Base-by-base conservation (phyloP, 2,797 vertebrate species). In the Gephyroberyx darwinii region DNA sequence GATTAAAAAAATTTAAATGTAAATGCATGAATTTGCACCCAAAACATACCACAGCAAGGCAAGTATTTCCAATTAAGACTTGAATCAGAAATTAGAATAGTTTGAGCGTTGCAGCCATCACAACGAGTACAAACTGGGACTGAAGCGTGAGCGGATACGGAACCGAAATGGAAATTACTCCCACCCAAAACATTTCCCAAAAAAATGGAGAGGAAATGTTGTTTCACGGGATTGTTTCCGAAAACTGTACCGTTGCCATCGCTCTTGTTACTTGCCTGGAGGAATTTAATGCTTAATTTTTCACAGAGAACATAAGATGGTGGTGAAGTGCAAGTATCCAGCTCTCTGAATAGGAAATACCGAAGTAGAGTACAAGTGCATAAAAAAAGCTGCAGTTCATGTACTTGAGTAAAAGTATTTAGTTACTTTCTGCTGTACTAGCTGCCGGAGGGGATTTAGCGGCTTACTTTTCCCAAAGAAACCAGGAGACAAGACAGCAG, bases 231-330 rank as follows among this genome's bases (percentile, higher is more conserved):
- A 53, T 12, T 71, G n/a, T 65, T 48, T 53, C 54, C 5, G 74
- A 45, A 22, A 62, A 69, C 60, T 53, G 31, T 61, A 64, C 64
- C 31, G 52, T 13, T 60, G 30, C 50, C 48, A 65, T 62, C 52
- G 33, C 48, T 48, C 64, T 60, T 62, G 60, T 86, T 71, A 65
- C 66, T 26, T 64, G 71, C 71, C 63, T 53, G 31, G 35, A 64
- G 45, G 77, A 65, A 75, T 80, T 83, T 69, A 69, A 64, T 72
- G 59, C 41, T 63, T 71, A 52, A 39, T 37, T 71, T 72, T 80
- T 75, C 62, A 52, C 57, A 61, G 47, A 58, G 55, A 9, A 37
- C 30, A 65, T 45, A 37, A 43, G 64, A 54, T 6, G 26, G 31
- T 39, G 12, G 8, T 19, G 48, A 65, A 76, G 64, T 74, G 73